These are phyloP conservation scores for Lordiphosa collinella DNA, from an alignment of 1,140 invertebrate species.

Conservation along the genomic window DNA sequence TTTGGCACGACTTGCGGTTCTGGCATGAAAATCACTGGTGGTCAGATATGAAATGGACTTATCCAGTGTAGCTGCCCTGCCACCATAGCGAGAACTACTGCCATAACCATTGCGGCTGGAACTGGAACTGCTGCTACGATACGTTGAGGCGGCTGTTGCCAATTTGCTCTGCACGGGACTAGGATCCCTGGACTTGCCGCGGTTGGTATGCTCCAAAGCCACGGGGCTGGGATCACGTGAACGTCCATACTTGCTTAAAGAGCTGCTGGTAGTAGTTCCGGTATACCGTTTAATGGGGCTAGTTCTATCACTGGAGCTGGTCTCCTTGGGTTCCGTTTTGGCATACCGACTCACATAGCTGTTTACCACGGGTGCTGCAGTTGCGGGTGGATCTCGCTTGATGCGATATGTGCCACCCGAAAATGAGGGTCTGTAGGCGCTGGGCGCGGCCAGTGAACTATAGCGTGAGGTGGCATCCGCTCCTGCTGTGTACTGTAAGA, in stretches of 20 bases:
- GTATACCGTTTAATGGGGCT: conserved; percentile 66
- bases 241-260: conserved; percentile 62
- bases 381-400: conserved; percentile 52
- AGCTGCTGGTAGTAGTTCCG: conserved; percentile 35
- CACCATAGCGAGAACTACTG: conserved; percentile 44
- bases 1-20: conserved; percentile 62
- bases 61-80: conserved; percentile 15
- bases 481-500: conserved; percentile 57
- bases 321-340: conserved; percentile 51
- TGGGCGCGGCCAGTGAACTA: conserved; percentile 62
- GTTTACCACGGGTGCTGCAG: conserved; percentile 19
- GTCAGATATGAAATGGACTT: conserved; percentile 70
- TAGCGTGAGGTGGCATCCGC: conserved; percentile 62
- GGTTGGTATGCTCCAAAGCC: conserved; percentile 69
- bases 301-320: conserved; percentile 33
- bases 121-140: conserved; percentile 31
- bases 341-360: conserved; percentile 69
- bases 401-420: conserved; percentile 75
- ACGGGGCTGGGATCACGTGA: conserved; percentile 75
- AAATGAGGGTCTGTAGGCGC: conserved; percentile 72
- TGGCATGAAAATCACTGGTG: conserved; percentile 69
- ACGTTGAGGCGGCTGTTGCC: conserved; percentile 35
- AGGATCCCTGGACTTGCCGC: conserved; percentile 60
- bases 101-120: conserved; percentile 37
- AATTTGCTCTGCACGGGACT: conserved; percentile 62